Evolutionary conservation across 2,888 invertebrate species (phyloP), one percentile per base, ranked within the genome.

Genomic region (Cheilosia grossa): DNA sequence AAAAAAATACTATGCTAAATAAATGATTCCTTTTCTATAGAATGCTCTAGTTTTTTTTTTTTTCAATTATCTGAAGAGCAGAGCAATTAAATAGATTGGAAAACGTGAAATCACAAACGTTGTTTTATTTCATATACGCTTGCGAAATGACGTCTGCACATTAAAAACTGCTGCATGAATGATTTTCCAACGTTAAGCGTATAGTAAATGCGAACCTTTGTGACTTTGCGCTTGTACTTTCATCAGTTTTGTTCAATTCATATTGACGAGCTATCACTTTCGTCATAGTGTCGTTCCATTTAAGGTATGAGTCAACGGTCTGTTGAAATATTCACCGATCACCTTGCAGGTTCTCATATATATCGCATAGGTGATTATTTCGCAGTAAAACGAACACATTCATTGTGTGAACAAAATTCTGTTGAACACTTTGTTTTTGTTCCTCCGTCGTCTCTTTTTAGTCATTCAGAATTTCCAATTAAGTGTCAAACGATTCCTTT

Each of bases 241-340:
- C 37, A 49, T 19, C 17, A 44, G 21, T 21, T 78, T 63, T 70
- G 47, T 37, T 56, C 47, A 10, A 47, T 49, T n/a, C 30, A 37
- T 56, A 56, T 58, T 42, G 40, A 49, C 42, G 49, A 72, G 44
- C 72, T 58, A 70, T 56, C 70, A 70, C 64, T 64, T 61, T 63
- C n/a, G 47, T 64, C 70, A 78, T 33, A 49, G 47, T 7, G 27
- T 61, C 63, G 47, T 70, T 27, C 49, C 63, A 64, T 17, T 78
- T 54, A 15, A 49, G 53, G 30, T 19, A n/a, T 37, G 70, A 78
- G 58, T 70, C 63, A 64, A 61, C 19, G 27, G 40, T 10, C 66
- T 67, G 44, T 59, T 59, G 51, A 51, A 67, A 75, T 24, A 67
- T 61, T 72, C 72, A 54, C 42, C 67, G 54, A 54, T 67, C 44